Base-by-base conservation (phyloP, 2,888 invertebrate species). In the Nomada fabriciana region DNA sequence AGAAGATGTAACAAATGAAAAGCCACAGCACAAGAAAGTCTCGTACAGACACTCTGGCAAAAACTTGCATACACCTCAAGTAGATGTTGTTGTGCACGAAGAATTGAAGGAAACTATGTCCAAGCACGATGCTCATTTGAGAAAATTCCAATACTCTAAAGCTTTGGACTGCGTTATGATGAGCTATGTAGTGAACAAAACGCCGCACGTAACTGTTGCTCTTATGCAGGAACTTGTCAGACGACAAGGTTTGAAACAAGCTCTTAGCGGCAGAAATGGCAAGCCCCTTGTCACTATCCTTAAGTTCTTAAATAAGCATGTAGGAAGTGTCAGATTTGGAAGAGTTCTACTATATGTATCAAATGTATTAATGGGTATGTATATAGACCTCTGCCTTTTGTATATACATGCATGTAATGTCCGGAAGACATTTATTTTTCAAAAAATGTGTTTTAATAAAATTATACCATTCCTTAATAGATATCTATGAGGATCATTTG, bases 221-320 rank as follows among this genome's bases (percentile, higher is more conserved):
- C 95, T 98, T 9, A 95, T 99, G 90, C 97, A 97, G 92, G 99
- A 99, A 94, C 94, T 99, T 82, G 96, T 97, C n/a, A 95, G 97
- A 90, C 95, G 98, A 74, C 96, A 97, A 92, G 97, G 97, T 0
- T 94, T 99, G 25, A 95, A 95, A 90, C 95, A 96, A 82, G 98
- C 98, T 0, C 94, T 99, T 61, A 95, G 96, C 61, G 97, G 97
- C 2, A 95, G 98, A 77, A 95, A 96, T 77, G 96, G 96, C 68
- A 95, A 95, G 84, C 95, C 96, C 1, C 94, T 98, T 43, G 94
- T 95, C 9, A 94, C 94, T 76, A 94, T 99, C 75, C 93, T 98
- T 11, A 95, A 95, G 81, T 99, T 98, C 93, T 94, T 98, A n/a
- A 95, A 95, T 86, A 96, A 95, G 79, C 95, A 96, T 91, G 95